Evolutionary conservation across 1,140 invertebrate species (phyloP), one percentile per base, ranked within the genome.

Genomic region (Cyphomyrmex costatus): DNA sequence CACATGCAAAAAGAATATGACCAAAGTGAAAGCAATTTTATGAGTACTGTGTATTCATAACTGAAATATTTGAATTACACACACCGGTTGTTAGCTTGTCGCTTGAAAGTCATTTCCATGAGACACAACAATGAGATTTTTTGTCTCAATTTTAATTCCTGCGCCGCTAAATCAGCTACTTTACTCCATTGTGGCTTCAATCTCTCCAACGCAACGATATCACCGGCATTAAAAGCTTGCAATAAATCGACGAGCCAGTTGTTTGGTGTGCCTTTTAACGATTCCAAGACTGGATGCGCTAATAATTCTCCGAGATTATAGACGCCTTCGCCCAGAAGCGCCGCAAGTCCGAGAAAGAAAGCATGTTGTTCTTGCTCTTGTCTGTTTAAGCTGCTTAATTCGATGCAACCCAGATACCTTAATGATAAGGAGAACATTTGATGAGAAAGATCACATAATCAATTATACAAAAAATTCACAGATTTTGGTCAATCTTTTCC

Each of bases 291-390:
- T 3, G 98, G 98, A 96, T 99, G 99, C 27, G 98, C 98, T 42
- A 99, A 97, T 92, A 99, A 95, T 95, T 99, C 99, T 0, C 99
- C 99, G 92, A 99, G 97, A 95, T 99, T 99, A 94, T 99, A 99
- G 21, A 99, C 98, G 56, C 98, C 98, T 92, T 99, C 98, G 12
- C 99, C 99, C 0, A 99, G 94, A 14, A 99, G 96, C 0, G 99
- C 99, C 12, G 99, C 99, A 6, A 99, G 95, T 0, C 98, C 98
- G 19, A 99, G 96, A 90, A 98, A 98, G 93, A 99, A 98, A 0
- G 99, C 99, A 93, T 97, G 97, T 89, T 97, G 97, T 85, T 96
- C 96, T 95, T 98, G 97, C 92, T 97, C 97, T 89, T 96, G 96
- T 82, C 95, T 95, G 51, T 95, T 95, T 27, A 97, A 92, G 19